These are phyloP conservation scores for Drosophila helvetica DNA, from an alignment of 2,888 invertebrate genomes.

Conservation along the genomic window DNA sequence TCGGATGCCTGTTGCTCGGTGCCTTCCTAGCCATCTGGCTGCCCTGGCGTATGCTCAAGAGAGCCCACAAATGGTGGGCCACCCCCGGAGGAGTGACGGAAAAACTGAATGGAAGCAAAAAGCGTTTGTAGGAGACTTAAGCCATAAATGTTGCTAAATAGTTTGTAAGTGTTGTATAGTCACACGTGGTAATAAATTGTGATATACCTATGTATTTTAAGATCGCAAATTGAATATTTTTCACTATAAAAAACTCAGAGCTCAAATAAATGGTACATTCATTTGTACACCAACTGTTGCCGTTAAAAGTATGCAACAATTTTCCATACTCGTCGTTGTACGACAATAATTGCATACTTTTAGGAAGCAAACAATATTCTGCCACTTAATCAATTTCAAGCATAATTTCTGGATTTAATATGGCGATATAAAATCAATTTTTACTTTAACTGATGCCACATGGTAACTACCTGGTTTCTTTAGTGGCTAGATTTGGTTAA, in stretches of 20 bases:
- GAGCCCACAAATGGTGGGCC: conserved; percentile 54
- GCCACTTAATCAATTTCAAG: too few species aligned
- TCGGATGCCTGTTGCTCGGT: conserved; percentile 82
- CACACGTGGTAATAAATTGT: conserved; percentile 36
- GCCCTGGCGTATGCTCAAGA: conserved; percentile 66
- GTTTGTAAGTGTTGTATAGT: conserved; percentile 14
- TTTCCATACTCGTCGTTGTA: neutral
- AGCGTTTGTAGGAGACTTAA: conserved; percentile 41
- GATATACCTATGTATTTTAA: conserved; percentile 49
- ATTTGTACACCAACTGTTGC: conserved; percentile 6
- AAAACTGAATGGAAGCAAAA: conserved; percentile 49
- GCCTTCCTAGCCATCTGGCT: conserved; percentile 64
- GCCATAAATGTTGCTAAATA: neutral
- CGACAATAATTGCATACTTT: conserved; percentile 24
- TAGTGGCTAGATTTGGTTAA: too few species aligned
- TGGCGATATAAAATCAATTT: too few species aligned
- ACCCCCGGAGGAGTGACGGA: conserved; percentile 5
- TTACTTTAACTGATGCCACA: too few species aligned
- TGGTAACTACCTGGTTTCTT: too few species aligned
- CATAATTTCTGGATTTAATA: too few species aligned
- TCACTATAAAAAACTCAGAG: too few species aligned
- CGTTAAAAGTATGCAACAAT: conserved; percentile 5
- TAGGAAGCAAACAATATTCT: fast-evolving
- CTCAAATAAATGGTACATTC: neutral
- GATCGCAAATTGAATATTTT: conserved; percentile 14